Base-by-base conservation (phyloP, 2,797 vertebrate genomes). In the Clarias pachynema region DNA sequence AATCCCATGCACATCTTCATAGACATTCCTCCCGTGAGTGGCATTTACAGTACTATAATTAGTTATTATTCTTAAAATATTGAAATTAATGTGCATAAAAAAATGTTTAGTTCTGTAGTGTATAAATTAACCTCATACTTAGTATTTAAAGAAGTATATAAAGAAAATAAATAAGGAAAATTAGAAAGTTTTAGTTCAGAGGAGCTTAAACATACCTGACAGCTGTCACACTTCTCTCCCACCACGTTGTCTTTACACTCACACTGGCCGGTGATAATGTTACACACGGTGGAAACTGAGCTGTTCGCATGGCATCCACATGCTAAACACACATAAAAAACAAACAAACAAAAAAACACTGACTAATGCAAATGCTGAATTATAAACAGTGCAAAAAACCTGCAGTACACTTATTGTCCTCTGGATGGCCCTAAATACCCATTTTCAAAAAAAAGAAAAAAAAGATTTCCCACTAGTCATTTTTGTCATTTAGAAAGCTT, bases 281-380 rank as follows among this genome's bases (percentile, higher is more conserved):
- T 94, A 91, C 98, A 99, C 82, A 89, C 16, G 0, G 72, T 91
- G 12, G 96, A 96, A 84, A 93, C 53, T 1, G 97, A 95, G 2
- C 97, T 96, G 1, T 92, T 95, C 60, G 87, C 81, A 3, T 97
- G 93, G 91, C 97, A 99, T 22, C 86, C 87, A 69, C 98, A 99
- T 59, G 92, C 98, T 99, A 89, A 60, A 87, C 56, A 87, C 77
- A 91, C 60, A 70, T 1, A 82, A 68, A 89, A 40, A 85, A 2
- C 37, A 10, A 14, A 40, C 1, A 57, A 6, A 78, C 2, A 75
- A 37, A 18, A 62, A 40, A 70, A 49, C 10, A 40, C 37, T 22
- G 22, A 14, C 26, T 14, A 26, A 79, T 68, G 2, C 31, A 86
- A 49, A 73, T 4, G 14, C 3, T 53, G 1, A 63, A 63, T 79